Conservation (phyloP, 2,888 invertebrate genomes). For the Aporophyla nigra region DNA sequence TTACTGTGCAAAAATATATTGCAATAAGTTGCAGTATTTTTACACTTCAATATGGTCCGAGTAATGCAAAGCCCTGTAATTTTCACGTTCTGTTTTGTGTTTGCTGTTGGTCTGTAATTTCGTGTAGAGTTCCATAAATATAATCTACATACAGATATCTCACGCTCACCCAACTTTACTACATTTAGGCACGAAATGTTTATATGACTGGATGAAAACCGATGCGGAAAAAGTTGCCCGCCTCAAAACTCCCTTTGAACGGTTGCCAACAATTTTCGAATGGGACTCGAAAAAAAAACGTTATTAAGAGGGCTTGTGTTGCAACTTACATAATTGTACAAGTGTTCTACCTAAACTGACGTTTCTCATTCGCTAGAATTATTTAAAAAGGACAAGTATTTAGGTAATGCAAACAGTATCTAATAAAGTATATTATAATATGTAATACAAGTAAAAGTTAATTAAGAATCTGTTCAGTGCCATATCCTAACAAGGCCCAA, state of each 20-base stretch:
- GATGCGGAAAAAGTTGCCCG: conserved; percentile 32
- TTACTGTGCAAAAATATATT: neutral
- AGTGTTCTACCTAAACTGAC: neutral
- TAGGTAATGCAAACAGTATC: no score
- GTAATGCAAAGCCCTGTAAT: conserved; percentile 7
- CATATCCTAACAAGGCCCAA: neutral
- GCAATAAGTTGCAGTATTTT: neutral
- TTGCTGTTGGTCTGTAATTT: conserved; percentile 8
- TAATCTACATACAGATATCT: conserved; percentile 30
- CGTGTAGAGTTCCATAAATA: conserved; percentile 32
- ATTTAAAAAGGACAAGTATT: neutral
- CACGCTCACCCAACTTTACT: conserved; percentile 24
- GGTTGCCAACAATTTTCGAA: conserved; percentile 59
- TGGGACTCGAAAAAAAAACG: conserved; percentile 3
- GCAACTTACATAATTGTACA: neutral
- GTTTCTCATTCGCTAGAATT: neutral
- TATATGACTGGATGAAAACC: conserved; percentile 42
- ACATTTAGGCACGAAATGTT: conserved; percentile 28
- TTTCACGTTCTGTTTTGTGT: neutral
- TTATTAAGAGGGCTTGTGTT: neutral
- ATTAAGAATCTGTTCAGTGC: neutral
- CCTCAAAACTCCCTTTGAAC: conserved; percentile 52
- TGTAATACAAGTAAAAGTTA: neutral
- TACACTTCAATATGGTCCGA: neutral
- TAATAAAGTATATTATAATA: no score